phyloP scores from a whole-genome alignment of 2,888 invertebrate genomes.

The Onthophagus sagittarius region DNA sequence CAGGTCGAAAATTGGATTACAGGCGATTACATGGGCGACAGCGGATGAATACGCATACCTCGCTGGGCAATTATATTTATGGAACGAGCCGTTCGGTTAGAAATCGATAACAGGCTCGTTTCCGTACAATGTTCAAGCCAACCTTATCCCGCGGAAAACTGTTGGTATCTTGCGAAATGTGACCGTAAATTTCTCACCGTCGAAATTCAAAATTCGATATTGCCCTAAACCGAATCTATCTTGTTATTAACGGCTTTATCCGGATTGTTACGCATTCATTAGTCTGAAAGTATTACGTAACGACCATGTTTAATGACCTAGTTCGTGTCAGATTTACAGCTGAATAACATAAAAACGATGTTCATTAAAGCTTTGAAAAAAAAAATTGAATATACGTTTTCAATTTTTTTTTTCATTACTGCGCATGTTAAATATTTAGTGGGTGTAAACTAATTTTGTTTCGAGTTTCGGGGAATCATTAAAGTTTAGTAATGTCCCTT shows the following conservation, averaged over 20 bases:
- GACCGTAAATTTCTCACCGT: neutral
- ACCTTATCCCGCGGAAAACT: neutral
- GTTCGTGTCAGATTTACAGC: neutral
- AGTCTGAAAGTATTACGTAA: neutral
- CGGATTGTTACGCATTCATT: neutral
- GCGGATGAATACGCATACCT: conserved; percentile 9
- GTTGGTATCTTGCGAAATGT: neutral
- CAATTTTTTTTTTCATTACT: no score
- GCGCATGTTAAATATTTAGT: no score
- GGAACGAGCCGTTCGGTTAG: neutral
- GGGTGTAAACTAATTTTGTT: no score
- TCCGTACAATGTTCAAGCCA: neutral
- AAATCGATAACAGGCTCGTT: conserved; percentile 3
- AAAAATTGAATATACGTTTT: no score
- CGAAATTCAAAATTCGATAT: neutral
- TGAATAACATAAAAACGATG: neutral
- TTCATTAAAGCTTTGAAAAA: neutral
- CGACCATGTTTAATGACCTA: neutral
- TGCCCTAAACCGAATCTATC: neutral
- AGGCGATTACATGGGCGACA: conserved; percentile 4
- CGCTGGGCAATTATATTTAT: conserved; percentile 11
- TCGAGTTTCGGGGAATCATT: no score
- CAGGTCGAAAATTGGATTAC: conserved; percentile 1
- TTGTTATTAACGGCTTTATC: neutral
- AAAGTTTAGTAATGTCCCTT: no score